Base-by-base conservation (phyloP, 1,140 invertebrate genomes). In the Parapsyche elsis region DNA sequence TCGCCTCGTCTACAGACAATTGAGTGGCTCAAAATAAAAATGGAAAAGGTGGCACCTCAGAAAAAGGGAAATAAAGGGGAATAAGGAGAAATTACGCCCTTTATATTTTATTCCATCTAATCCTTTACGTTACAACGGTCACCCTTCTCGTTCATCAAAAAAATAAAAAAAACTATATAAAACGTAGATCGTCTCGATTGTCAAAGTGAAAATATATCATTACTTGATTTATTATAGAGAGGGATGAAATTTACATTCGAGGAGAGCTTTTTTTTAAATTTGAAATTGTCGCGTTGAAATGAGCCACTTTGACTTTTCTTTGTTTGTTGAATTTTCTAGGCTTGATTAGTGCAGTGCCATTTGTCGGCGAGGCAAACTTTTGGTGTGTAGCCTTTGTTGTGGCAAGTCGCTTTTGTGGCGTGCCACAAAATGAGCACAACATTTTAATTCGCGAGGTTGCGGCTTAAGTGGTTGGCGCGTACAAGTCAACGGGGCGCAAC, bases 121-220 rank as follows among this genome's bases (percentile, higher is more conserved):
- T 78, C 76, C 61, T 30, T 78, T 67, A 24, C 57, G 61, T 78
- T 64, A 78, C 30, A 30, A 61, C 76, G 57, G 76, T 67, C 76
- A 44, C 57, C 76, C 61, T 78, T 67, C 23, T 53, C 57, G 23
- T 38, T 7, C 30, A 1, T 38, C 30, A 38, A 38, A 38, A 61
- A 61, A 61, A 61, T 61, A 61, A 61, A 61, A 21, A 9, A 61
- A 61, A 19, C 10, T 16, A 21, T 19, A 21, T 19, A 61, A 16
- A 21, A 61, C 16, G 21, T 19, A 61, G 14, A 21, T 21, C 57
- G 14, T 9, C 9, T 19, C 21, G 57, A 61, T 61, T 61, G 57
- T n/a, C n/a, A n/a, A n/a, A n/a, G n/a, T 61, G 57, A 61, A 16
- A 61, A 61, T 61, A 61, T 61, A 9, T 61, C 57, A 9, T 61